Conservation (phyloP, 1,140 invertebrate species). For the Cydia pomonella region DNA sequence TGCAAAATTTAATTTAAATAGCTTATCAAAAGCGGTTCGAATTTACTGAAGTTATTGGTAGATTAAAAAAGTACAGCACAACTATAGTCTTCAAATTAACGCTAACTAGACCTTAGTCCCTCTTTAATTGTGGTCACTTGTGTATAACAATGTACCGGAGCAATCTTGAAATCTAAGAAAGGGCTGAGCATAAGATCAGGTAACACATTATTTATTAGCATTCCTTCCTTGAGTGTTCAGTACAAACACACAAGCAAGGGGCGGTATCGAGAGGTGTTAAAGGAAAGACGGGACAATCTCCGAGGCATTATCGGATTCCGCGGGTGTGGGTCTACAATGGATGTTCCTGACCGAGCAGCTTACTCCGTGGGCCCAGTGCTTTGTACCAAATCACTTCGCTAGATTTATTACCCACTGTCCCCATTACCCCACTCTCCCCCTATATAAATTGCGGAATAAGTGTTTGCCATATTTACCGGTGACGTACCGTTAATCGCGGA, state of each 20-base stretch:
- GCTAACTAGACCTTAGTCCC: neutral
- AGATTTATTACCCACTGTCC: conserved; percentile 76
- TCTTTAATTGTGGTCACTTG: neutral
- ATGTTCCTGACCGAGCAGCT: conserved; percentile 72
- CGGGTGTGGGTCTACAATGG: conserved; percentile 70
- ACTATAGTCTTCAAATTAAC: no score
- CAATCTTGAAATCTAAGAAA: conserved; percentile 8
- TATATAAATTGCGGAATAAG: conserved; percentile 76
- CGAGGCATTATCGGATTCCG: conserved; percentile 75
- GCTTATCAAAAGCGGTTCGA: no score
- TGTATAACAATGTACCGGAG: conserved; percentile 31
- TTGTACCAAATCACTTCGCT: conserved; percentile 77
- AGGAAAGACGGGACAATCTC: conserved; percentile 77
- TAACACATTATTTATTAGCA: conserved; percentile 43
- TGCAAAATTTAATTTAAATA: no score
- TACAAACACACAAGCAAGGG: conserved; percentile 37
- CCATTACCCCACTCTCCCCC: conserved; percentile 66
- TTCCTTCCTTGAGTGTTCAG: conserved; percentile 9
- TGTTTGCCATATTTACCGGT: conserved; percentile 78
- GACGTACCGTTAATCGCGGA: conserved; percentile 75
- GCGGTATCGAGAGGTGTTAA: conserved; percentile 70
- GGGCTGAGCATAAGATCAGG: conserved; percentile 35
- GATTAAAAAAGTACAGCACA: no score
- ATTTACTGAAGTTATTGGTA: no score
- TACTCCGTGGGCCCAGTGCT: conserved; percentile 72